Base-by-base conservation (phyloP, 2,888 invertebrate species). In the Tenthredo distinguenda region DNA sequence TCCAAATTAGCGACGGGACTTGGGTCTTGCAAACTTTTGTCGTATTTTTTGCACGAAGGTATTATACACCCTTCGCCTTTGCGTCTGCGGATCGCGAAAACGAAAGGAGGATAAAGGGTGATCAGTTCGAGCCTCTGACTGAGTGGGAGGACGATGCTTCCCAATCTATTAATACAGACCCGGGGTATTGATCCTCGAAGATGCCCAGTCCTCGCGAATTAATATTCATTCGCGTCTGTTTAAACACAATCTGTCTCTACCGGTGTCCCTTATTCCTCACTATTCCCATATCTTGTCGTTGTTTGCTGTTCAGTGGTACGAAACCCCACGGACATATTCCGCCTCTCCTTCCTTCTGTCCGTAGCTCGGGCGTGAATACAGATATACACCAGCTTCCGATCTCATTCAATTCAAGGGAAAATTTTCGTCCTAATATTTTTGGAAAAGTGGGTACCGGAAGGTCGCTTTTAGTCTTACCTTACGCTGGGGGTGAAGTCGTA, bases 161-260 rank as follows among this genome's bases (percentile, higher is more conserved):
- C 21, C 62, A 31, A 81, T 62, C 65, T 62, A 81, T 81, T 81
- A 81, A 62, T 81, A 37, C 43, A 47, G 47, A 50, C 10, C 47
- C 4, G 26, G 6, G 71, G 83, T 83, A 83, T 83, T 68, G 83
- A 83, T 83, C 83, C 68, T 34, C 1, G 50, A 71, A 71, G 83
- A 83, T 83, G 68, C 55, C 68, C 31, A 15, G 18, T 62, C n/a
- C 37, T 58, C 37, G 4, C 6, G 40, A 40, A 62, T 81, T 81
- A 62, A 81, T 81, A 81, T 81, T 81, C 81, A 81, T 81, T 62
- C 81, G 21, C 12, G 40, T 62, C 40, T 81, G 81, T 58, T 81
- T 43, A 37, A 81, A 81, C 81, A 37, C 26, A 81, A 81, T 62
- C 79, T 58, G 26, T 12, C 6, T 55, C 55, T 7, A 6, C 55